Evolutionary conservation across 2,888 invertebrate genomes (phyloP), one percentile per base, ranked within the genome.

Genomic region (Cyclophora albipunctata): DNA sequence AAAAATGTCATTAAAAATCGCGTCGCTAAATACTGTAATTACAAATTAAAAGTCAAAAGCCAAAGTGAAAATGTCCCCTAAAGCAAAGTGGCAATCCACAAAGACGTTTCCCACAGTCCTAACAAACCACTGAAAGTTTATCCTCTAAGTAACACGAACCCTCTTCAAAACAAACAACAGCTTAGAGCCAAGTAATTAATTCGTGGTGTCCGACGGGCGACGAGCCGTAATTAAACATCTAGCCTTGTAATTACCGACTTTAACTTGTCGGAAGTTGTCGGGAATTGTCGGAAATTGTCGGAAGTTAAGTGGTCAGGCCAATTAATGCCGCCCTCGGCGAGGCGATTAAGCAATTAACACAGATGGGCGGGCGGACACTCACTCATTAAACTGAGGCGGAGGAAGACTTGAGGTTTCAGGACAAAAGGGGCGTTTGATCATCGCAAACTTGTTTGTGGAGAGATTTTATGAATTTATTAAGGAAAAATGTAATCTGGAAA

Each of bases 321-420:
- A 87, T 86, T 86, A 85, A 75, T 73, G 74, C 78, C 78, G 74
- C 76, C 81, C 80, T 78, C 71, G 70, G 77, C 73, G 73, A 71
- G 65, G 71, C 80, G 86, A 88, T 88, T 87, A 88, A 88, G 85
- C 85, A 87, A 88, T 88, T 88, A 88, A 81, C 78, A 72, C 75
- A 77, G 78, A 72, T 81, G 82, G 84, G 78, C 80, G 79, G 84
- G 80, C 82, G 81, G 84, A 76, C 82, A 72, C 70, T 73, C 69
- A 72, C 74, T 78, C 75, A 77, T 78, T 83, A 76, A 78, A 78
- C 43, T 73, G 71, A 68, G 67, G 82, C 84, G 81, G 64, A 60
- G 63, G 68, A 58, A 76, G 75, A 70, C 74, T 76, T 60, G 60
- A 57, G 60, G 63, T 60, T 68, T 63, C 60, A 56, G 54, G 59